phyloP scores from a whole-genome alignment of 2,888 invertebrate species.

The Polymixis lichenea region DNA sequence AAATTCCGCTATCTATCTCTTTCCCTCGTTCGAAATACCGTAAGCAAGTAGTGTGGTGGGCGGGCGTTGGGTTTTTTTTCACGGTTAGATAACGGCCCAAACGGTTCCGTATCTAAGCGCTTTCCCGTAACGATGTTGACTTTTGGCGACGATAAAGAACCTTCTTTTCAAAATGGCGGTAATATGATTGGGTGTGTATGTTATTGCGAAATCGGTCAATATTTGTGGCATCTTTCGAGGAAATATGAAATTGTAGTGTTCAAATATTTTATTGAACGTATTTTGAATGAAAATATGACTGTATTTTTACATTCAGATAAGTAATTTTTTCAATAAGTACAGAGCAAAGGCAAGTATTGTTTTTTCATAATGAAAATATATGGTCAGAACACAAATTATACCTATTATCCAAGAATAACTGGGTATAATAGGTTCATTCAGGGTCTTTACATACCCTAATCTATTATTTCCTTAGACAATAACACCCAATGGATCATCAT shows the following conservation, averaged over 20 bases:
- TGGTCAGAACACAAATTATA: slow-evolving; percentile 41
- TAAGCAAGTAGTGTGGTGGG: slow-evolving; percentile 84
- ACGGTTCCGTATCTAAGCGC: slow-evolving; percentile 78
- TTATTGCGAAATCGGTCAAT: slow-evolving; percentile 40
- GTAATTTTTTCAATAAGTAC: slow-evolving; percentile 14
- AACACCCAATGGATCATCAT: slow-evolving; percentile 53
- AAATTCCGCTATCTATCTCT: slow-evolving; percentile 71
- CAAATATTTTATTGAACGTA: slow-evolving; percentile 10
- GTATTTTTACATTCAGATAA: slow-evolving; percentile 26
- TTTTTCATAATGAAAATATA: slow-evolving; percentile 38
- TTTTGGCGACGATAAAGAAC: slow-evolving; percentile 75
- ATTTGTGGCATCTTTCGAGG: slow-evolving; percentile 42
- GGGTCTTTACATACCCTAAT: slow-evolving; percentile 56
- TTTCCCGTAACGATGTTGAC: slow-evolving; percentile 80
- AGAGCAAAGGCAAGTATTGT: slow-evolving; percentile 21
- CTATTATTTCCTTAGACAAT: slow-evolving; percentile 64
- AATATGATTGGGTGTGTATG: slow-evolving; percentile 47
- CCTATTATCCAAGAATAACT: slow-evolving; percentile 52
- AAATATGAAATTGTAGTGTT: slow-evolving; percentile 10
- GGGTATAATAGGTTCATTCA: slow-evolving; percentile 53
- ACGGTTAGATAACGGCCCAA: slow-evolving; percentile 88
- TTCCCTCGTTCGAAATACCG: slow-evolving; percentile 88
- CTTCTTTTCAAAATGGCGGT: slow-evolving; percentile 64
- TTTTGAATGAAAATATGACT: slow-evolving; percentile 22
- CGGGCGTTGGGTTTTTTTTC: slow-evolving; percentile 85